Evolutionary conservation across 1,140 invertebrate species (phyloP).

Genomic region (Orussus abietinus): DNA sequence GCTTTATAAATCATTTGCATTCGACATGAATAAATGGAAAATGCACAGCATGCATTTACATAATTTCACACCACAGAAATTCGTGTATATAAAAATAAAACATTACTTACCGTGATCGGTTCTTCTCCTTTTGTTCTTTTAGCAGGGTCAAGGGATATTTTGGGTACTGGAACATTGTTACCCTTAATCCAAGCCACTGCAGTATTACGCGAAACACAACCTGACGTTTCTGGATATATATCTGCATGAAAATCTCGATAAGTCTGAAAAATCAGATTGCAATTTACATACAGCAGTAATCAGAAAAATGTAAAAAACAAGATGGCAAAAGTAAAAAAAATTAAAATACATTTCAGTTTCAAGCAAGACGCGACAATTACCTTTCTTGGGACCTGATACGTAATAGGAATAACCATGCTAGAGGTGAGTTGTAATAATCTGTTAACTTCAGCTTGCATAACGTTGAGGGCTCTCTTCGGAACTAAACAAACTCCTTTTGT

Average conservation of each 20-base stretch:
- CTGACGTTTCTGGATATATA: slow-evolving; percentile 84
- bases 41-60: too few species aligned
- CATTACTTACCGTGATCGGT: slow-evolving; percentile 58
- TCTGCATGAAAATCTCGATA: slow-evolving; percentile 91
- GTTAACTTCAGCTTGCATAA: slow-evolving; percentile 95
- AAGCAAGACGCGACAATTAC: slow-evolving; percentile 54
- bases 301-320: slow-evolving; percentile 11
- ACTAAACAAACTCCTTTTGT: slow-evolving; percentile 88
- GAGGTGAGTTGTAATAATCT: slow-evolving; percentile 80
- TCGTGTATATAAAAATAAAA: slow-evolving; percentile 12
- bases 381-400: slow-evolving; percentile 92
- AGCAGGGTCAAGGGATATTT: slow-evolving; percentile 75
- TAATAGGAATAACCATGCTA: slow-evolving; percentile 82
- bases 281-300: neutral
- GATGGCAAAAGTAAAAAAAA: slow-evolving; percentile 1
- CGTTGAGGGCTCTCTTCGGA: slow-evolving; percentile 85
- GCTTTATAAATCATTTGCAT: too few species aligned
- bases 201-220: slow-evolving; percentile 70
- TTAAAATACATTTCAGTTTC: slow-evolving; percentile 5
- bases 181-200: slow-evolving; percentile 76
- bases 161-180: slow-evolving; percentile 66
- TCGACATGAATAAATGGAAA: neutral
- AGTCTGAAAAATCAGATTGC: slow-evolving; percentile 57
- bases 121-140: slow-evolving; percentile 61
- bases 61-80: slow-evolving; percentile 12